These are phyloP conservation scores for Psittacus erithacus DNA, from an alignment of 2,113 vertebrate species.

Conservation along the genomic window DNA sequence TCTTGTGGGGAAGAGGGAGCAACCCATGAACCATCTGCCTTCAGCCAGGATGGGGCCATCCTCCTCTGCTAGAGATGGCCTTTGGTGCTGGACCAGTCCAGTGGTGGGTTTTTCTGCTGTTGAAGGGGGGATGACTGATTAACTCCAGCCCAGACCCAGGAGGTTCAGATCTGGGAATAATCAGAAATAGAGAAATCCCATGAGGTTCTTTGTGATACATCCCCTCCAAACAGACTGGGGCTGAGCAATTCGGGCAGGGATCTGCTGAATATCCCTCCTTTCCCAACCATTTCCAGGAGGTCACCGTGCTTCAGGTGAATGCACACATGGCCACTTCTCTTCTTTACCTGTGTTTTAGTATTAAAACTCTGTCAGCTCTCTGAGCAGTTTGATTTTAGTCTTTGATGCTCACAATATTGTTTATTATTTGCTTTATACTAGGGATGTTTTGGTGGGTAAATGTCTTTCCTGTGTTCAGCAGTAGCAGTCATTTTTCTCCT, in stretches of 20 bases:
- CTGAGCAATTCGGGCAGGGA: not conserved
- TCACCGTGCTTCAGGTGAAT: not conserved
- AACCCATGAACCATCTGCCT: not conserved
- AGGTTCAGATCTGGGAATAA: not conserved
- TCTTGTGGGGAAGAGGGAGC: rapidly evolving
- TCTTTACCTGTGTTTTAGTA: not conserved
- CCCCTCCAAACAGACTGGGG: rapidly evolving
- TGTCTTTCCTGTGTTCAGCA: not conserved
- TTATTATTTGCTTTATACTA: not conserved
- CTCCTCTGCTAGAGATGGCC: not conserved
- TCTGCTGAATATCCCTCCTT: not conserved
- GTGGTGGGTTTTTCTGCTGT: not conserved
- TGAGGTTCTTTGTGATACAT: not conserved
- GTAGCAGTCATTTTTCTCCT: too few relatives aligned
- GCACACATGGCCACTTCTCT: not conserved
- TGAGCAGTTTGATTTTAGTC: not conserved
- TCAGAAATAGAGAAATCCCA: not conserved
- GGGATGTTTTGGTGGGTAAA: not conserved
- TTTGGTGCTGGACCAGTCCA: not conserved
- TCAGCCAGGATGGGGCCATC: not conserved
- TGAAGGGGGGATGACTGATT: not conserved
- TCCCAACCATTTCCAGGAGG: rapidly evolving
- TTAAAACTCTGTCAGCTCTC: not conserved
- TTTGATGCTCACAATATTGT: not conserved
- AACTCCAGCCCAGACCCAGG: not conserved